phyloP scores from a whole-genome alignment of 2,113 vertebrate genomes.

The Nothoprocta pentlandii region DNA sequence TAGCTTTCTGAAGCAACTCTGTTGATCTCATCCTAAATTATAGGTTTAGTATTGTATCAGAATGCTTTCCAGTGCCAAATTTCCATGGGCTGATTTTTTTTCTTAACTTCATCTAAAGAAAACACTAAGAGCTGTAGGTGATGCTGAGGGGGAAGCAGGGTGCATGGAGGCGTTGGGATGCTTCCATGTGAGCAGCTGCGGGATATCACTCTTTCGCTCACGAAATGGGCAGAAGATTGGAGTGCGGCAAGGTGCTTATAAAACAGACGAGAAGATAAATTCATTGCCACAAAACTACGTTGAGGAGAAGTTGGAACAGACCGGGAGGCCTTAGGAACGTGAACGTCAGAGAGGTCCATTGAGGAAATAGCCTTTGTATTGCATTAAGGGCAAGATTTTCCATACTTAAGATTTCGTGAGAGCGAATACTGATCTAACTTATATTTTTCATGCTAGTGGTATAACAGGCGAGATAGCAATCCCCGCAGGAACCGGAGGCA shows the following conservation, averaged over 20 bases:
- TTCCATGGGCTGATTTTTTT: not conserved
- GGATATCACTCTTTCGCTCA: not conserved
- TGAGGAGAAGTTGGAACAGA: conserved; percentile 32
- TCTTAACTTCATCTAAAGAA: not conserved
- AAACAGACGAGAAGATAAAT: not conserved
- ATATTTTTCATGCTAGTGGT: conserved; percentile 53
- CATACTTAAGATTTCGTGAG: conserved; percentile 42
- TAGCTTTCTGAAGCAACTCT: not conserved
- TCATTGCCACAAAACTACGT: not conserved
- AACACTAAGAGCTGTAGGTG: not conserved
- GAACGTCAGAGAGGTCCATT: conserved; percentile 21
- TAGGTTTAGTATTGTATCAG: not conserved
- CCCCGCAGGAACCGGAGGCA: conserved; percentile 48
- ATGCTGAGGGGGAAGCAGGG: not conserved
- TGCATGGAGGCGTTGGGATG: not conserved
- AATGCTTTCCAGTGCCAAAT: not conserved
- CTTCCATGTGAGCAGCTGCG: not conserved
- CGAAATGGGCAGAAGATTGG: not conserved
- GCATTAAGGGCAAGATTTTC: conserved; percentile 34
- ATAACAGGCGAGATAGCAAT: conserved; percentile 54
- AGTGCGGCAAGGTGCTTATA: not conserved
- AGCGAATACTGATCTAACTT: conserved; percentile 15
- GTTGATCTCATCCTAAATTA: not conserved
- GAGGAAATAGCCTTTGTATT: conserved; percentile 52
- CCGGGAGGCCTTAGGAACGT: conserved; percentile 44